A percentile compares a stretch with the other conserved stretches of the same genome.
Conservation (phyloP, 1,140 invertebrate genomes). For the Micrasema longulum region DNA sequence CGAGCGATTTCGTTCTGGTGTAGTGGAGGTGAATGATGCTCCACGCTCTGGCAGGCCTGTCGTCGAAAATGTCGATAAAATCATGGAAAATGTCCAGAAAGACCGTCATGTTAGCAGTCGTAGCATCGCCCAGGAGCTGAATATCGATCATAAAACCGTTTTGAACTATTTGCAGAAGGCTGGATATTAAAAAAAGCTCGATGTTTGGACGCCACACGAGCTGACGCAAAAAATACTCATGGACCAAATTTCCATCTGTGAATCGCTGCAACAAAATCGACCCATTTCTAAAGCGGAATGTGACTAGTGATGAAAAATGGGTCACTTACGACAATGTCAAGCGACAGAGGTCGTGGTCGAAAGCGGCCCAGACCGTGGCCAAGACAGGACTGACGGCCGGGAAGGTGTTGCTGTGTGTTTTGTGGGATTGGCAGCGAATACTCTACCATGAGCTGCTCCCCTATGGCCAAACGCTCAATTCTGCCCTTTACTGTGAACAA, state of each 20-base stretch:
- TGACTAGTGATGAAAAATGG: constrained; percentile 23
- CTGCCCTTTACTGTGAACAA: constrained; percentile 18
- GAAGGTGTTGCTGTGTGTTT: constrained; percentile 22
- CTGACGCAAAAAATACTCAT: constrained; percentile 17
- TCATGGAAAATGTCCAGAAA: constrained; percentile 19
- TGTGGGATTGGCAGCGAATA: constrained; percentile 20
- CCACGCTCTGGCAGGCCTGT: constrained; percentile 23
- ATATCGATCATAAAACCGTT: constrained; percentile 11
- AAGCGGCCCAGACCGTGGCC: constrained; percentile 18
- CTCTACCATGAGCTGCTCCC: constrained; percentile 13
- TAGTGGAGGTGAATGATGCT: constrained; percentile 19
- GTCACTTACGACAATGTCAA: too few relatives aligned
- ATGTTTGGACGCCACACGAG: constrained; percentile 10
- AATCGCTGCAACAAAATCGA: constrained; percentile 24
- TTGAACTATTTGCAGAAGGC: constrained; percentile 16
- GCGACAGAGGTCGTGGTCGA: too few relatives aligned
- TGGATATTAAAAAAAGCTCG: constrained; percentile 19
- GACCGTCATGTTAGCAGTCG: constrained; percentile 11
- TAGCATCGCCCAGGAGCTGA: constrained; percentile 11
- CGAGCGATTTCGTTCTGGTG: constrained; percentile 2
- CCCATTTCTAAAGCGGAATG: constrained; percentile 6
- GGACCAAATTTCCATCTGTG: constrained; percentile 13
- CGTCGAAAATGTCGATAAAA: constrained; percentile 16
- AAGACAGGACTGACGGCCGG: constrained; percentile 19
- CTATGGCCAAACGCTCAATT: constrained; percentile 6